phyloP scores from a whole-genome alignment of 2,888 invertebrate genomes.

The Cetonia aurata region DNA sequence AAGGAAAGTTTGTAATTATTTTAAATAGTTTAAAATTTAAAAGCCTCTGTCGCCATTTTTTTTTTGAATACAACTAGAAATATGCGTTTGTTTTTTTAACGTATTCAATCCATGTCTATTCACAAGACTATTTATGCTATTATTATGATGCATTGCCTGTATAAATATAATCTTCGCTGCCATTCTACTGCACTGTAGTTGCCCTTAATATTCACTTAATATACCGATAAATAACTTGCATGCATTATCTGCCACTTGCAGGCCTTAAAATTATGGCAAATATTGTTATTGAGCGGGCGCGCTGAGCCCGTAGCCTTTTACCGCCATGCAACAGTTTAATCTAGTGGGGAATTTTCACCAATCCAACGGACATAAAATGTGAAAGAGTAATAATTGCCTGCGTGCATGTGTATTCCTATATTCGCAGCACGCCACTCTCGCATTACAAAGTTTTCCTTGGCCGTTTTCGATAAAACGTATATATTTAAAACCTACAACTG shows the following conservation, averaged over 20 bases:
- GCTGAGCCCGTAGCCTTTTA: constrained; percentile 6
- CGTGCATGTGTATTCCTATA: constrained; percentile 24
- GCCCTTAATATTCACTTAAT: constrained; percentile 25
- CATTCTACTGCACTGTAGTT: not conserved
- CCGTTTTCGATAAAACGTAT: constrained; percentile 25
- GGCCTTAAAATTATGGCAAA: constrained; percentile 23
- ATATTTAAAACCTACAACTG: not conserved
- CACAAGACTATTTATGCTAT: too few species aligned
- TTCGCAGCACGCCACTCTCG: constrained; percentile 49
- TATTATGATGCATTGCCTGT: not conserved
- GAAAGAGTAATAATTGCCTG: constrained; percentile 37
- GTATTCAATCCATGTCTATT: too few species aligned
- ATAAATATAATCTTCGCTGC: constrained; percentile 4
- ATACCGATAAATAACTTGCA: constrained; percentile 14
- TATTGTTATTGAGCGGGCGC: constrained; percentile 28
- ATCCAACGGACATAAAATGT: constrained; percentile 19
- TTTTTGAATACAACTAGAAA: too few species aligned
- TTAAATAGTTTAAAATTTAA: too few species aligned
- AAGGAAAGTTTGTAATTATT: too few species aligned
- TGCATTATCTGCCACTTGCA: constrained; percentile 17
- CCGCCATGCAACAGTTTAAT: constrained; percentile 35
- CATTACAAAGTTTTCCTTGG: constrained; percentile 50
- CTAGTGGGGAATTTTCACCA: constrained; percentile 36
- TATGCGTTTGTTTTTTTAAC: too few species aligned
- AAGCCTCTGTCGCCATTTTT: too few species aligned